Evolutionary conservation across 1,140 invertebrate genomes (phyloP), one percentile per base, ranked within the genome.

Genomic region (Dendrolimus kikuchii): DNA sequence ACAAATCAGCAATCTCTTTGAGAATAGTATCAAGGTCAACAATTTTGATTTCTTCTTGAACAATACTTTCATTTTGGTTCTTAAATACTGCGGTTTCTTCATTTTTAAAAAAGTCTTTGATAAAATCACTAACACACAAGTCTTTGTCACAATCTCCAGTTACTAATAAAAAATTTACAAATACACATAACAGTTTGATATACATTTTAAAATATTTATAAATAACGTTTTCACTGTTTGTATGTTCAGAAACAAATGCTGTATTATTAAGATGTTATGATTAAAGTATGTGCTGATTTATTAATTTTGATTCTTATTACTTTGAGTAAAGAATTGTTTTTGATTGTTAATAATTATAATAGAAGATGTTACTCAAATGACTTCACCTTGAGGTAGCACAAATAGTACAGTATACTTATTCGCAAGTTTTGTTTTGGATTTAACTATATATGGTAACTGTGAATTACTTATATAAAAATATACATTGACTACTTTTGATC

Each of bases 1-100:
- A 53, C 49, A 72, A 70, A 48, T 51, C 54, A 5, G 70, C 68
- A 5, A 80, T 23, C 23, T 9, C 42, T 43, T 43, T 43, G 5
- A n/a, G 8, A 9, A 43, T 43, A 43, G 6, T 7, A 43, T 43
- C 56, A 6, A 54, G 38, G 10, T 53, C 59, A n/a, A 68, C 50
- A 55, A 69, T 54, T 56, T 57, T 59, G 4, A 58, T 40, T 51
- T 49, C 45, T 41, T 45, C 8, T 6, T 43, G 5, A 43, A 43
- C 8, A 6, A n/a, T 43, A 43, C 10, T n/a, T 43, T 43, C 6
- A n/a, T 43, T 8, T 43, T 43, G 10, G 42, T 43, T 43, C 42
- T 43, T n/a, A 43, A 43, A 5, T 5, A n/a, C 5, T 43, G 42
- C 42, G 6, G 8, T 43, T 9, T 43, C 42, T n/a, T 10, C 38